These are phyloP conservation scores for Pomatostomus ruficeps DNA, from an alignment of 2,113 vertebrate genomes.

Conservation along the genomic window DNA sequence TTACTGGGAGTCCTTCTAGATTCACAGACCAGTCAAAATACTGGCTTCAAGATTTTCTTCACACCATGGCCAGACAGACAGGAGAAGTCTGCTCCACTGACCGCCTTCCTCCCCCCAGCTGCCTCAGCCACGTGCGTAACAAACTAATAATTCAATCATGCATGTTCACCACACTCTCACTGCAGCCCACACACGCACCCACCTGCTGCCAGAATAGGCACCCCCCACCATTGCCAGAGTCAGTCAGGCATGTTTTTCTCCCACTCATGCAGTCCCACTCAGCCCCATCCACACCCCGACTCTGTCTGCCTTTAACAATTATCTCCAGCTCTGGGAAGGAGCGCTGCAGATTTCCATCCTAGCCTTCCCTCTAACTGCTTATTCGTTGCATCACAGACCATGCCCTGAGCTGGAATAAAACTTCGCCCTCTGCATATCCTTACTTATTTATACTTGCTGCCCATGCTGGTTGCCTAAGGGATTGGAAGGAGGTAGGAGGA, in stretches of 20 bases:
- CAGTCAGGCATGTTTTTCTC: slow-evolving; percentile 16
- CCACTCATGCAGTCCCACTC: slow-evolving; percentile 8
- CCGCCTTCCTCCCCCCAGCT: not conserved
- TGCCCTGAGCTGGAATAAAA: not conserved
- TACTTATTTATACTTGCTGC: slow-evolving; percentile 20
- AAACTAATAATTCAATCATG: slow-evolving; percentile 10
- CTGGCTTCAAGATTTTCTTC: not conserved
- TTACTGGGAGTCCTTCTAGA: not conserved
- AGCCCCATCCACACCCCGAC: not conserved
- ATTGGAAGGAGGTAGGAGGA: not conserved
- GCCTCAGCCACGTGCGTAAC: not conserved
- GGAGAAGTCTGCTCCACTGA: not conserved
- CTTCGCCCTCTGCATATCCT: not conserved
- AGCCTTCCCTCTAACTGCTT: not conserved
- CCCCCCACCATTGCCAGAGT: not conserved
- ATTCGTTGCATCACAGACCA: not conserved
- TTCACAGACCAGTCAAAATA: not conserved
- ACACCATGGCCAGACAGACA: not conserved
- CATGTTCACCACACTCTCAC: not conserved
- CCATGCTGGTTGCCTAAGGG: not conserved
- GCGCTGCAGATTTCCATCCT: not conserved
- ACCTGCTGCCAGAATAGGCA: slow-evolving; percentile 11
- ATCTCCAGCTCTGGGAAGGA: not conserved
- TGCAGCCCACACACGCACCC: not conserved
- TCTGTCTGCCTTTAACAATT: slow-evolving; percentile 18